Evolutionary conservation across 2,888 invertebrate species (phyloP), one percentile per base, ranked within the genome.

Genomic region (Mythimna loreyi): DNA sequence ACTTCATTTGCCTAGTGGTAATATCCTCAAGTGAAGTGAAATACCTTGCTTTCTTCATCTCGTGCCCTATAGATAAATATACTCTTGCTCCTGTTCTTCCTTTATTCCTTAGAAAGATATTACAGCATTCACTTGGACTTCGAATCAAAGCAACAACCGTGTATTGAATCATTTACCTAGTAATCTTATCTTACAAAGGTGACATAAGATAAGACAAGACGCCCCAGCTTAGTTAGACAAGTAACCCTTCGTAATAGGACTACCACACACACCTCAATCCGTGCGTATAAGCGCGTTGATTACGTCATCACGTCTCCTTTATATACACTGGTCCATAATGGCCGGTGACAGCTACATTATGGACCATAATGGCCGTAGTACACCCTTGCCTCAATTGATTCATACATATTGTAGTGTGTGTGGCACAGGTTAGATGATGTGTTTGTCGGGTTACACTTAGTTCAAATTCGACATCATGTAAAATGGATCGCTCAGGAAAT

Each of bases 381-480:
- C 53, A 50, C 43, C 61, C 65, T 63, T 36, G 61, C 55, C 71
- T 52, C 65, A 66, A 78, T 78, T 76, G 77, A 80, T 63, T 71
- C 77, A 80, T 78, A 56, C 65, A 78, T 78, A 66, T 76, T 80
- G 55, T 19, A 80, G 71, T n/a, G 49, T 53, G 28, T 45, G 49
- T 9, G 50, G 49, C 49, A 23, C 28, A 57, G 59, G 52, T 25
- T 65, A 63, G 76, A 62, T 36, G n/a, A 43, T 36, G 30, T 52
- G 52, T 28, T 16, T 52, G 52, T 30, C n/a, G 13, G 3, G n/a
- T n/a, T 69, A 49, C n/a, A n/a, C n/a, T n/a, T 36, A 23, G 52
- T 21, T 23, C 13, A 25, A 53, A 36, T 21, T 30, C 2, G 45
- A n/a, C 1, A 21, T 36, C 11, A 33, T 13, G 9, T 49, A 11